Conservation (phyloP, 1,140 invertebrate species). For the Matsumurasca onukii region DNA sequence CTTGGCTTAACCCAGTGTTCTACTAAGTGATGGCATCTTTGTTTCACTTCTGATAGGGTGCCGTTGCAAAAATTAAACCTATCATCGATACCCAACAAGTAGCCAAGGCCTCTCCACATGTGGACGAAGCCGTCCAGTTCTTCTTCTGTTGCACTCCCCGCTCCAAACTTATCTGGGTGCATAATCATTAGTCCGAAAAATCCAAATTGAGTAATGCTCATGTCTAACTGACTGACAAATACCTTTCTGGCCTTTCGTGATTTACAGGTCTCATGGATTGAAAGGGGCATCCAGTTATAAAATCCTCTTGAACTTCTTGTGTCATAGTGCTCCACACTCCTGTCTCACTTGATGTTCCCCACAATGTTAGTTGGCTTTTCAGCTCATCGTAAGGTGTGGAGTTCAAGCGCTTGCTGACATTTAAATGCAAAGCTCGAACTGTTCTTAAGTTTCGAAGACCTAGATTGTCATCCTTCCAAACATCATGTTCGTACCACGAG, state of each 20-base stretch:
- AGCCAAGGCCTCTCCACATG: constrained; percentile 78
- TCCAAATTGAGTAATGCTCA: constrained; percentile 80
- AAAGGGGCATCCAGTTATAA: constrained; percentile 50
- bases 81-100: constrained; percentile 78
- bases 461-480: constrained; percentile 48
- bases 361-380: constrained; percentile 32
- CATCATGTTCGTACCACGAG: constrained; percentile 55
- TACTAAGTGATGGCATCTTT: constrained; percentile 48
- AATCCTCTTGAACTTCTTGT: constrained; percentile 28
- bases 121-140: constrained; percentile 74
- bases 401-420: constrained; percentile 46
- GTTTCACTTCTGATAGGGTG: constrained; percentile 47
- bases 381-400: constrained; percentile 37
- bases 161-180: constrained; percentile 64
- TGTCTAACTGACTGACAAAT: constrained; percentile 68
- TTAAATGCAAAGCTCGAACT: constrained; percentile 52
- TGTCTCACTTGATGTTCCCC: constrained; percentile 24
- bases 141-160: constrained; percentile 53
- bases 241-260: constrained; percentile 42
- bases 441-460: constrained; percentile 50
- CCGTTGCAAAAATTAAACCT: constrained; percentile 62
- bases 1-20: constrained; percentile 48
- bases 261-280: constrained; percentile 39
- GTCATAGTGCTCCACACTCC: constrained; percentile 39
- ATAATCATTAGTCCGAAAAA: constrained; percentile 78